A percentile compares a stretch with the other conserved stretches of the same genome.
These are phyloP conservation scores for Latrodectus hesperus DNA, from an alignment of 2,888 invertebrate genomes.

Conservation along the genomic window DNA sequence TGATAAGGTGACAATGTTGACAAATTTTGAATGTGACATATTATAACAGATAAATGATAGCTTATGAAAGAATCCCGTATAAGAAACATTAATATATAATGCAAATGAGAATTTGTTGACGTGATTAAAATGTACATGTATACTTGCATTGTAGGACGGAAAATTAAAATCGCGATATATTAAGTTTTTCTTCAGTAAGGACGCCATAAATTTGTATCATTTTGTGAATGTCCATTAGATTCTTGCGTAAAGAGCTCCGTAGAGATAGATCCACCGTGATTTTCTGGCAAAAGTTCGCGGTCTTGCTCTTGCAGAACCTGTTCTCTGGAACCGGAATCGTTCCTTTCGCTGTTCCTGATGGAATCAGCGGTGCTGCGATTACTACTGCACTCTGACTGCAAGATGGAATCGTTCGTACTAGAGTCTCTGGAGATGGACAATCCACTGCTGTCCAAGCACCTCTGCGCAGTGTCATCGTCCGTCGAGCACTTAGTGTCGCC, in stretches of 20 bases:
- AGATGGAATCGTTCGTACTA: conserved; percentile 43
- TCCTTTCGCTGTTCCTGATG: conserved; percentile 2
- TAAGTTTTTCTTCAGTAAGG: conserved; percentile 69
- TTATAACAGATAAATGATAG: no score
- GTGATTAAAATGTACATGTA: no score
- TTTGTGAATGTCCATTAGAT: conserved; percentile 47
- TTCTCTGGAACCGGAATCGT: neutral
- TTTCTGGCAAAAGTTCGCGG: neutral
- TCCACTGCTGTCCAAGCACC: conserved; percentile 31
- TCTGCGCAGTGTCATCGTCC: conserved; percentile 22
- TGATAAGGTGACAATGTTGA: no score
- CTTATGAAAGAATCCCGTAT: no score
- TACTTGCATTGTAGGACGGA: conserved; percentile 13
- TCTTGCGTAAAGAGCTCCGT: conserved; percentile 39
- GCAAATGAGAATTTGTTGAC: no score
- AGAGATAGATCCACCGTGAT: neutral
- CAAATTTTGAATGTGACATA: no score
- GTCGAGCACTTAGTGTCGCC: conserved; percentile 35
- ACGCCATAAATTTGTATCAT: conserved; percentile 70
- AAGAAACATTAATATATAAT: no score
- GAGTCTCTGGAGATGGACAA: conserved; percentile 50
- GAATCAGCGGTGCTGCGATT: conserved; percentile 36
- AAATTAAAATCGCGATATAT: conserved; percentile 33
- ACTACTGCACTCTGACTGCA: conserved; percentile 62
- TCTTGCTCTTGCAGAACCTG: neutral